phyloP scores from a whole-genome alignment of 2,113 vertebrate species.

The Sceloporus tristichus region DNA sequence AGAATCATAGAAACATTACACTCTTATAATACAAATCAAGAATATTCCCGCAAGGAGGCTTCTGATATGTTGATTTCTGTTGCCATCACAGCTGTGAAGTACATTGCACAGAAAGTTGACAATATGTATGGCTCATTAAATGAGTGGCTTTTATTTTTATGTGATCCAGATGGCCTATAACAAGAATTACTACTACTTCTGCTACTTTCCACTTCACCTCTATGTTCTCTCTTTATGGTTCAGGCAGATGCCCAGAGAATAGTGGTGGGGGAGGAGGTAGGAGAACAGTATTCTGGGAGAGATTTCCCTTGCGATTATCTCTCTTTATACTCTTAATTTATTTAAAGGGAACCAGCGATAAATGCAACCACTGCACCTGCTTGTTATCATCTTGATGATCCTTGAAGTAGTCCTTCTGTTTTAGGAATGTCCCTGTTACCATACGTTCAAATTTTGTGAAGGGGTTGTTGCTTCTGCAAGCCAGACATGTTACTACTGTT shows the following conservation, averaged over 20 bases:
- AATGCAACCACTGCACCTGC: neutral
- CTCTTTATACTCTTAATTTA: neutral
- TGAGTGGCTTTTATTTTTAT: slow-evolving; percentile 29
- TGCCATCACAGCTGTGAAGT: slow-evolving; percentile 17
- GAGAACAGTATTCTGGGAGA: slow-evolving; percentile 7
- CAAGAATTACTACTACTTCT: slow-evolving; percentile 6
- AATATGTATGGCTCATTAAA: neutral
- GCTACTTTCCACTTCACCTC: neutral
- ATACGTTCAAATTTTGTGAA: neutral
- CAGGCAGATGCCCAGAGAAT: neutral
- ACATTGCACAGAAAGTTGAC: neutral
- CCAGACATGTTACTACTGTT: neutral
- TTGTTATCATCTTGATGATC: fast-evolving
- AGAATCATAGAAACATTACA: slow-evolving; percentile 3
- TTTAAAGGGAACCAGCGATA: neutral
- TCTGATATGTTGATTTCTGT: neutral
- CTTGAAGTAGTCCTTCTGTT: fast-evolving
- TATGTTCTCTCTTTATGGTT: fast-evolving
- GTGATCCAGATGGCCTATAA: slow-evolving; percentile 18
- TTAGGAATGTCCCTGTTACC: neutral
- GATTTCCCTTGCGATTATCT: neutral
- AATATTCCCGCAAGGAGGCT: neutral
- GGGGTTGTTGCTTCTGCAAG: neutral
- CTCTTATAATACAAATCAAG: neutral
- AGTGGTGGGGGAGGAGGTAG: neutral